These are phyloP conservation scores for Conistra vaccinii DNA, from an alignment of 2,888 invertebrate species.

Conservation along the genomic window DNA sequence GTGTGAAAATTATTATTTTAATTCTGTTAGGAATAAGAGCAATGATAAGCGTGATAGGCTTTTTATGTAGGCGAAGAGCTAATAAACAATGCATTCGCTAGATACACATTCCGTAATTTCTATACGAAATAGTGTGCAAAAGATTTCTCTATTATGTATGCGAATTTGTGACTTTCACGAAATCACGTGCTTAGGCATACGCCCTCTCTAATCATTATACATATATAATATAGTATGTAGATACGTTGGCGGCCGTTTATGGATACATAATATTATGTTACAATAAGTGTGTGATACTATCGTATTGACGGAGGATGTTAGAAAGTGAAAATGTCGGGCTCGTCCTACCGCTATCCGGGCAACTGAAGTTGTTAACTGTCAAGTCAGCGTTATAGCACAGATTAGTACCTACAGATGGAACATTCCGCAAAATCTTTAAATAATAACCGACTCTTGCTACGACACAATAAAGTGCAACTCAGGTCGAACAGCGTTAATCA, in stretches of 20 bases:
- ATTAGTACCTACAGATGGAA: too few relatives aligned
- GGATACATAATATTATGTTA: constrained; percentile 51
- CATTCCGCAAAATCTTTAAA: too few relatives aligned
- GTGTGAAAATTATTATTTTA: background rate
- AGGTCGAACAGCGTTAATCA: too few relatives aligned
- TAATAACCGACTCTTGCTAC: too few relatives aligned
- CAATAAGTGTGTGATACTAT: constrained; percentile 42
- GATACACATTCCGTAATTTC: constrained; percentile 25
- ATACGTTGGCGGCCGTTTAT: constrained; percentile 27
- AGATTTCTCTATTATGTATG: constrained; percentile 76
- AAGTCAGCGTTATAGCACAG: background rate
- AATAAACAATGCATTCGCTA: constrained; percentile 10
- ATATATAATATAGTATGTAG: constrained; percentile 53
- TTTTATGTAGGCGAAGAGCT: background rate
- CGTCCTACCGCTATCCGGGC: background rate
- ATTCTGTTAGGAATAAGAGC: background rate
- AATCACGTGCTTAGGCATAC: constrained; percentile 72
- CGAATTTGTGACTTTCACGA: constrained; percentile 77
- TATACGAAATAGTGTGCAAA: constrained; percentile 56
- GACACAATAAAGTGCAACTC: too few relatives aligned
- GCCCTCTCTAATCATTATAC: constrained; percentile 68
- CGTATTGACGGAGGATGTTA: constrained; percentile 42
- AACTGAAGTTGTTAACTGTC: background rate
- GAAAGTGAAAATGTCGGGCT: constrained; percentile 50
- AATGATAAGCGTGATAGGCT: background rate